A percentile compares a stretch with the other conserved stretches of the same genome.
These are phyloP conservation scores for Harpalus rufipes DNA, from an alignment of 2,888 invertebrate genomes.

Conservation along the genomic window DNA sequence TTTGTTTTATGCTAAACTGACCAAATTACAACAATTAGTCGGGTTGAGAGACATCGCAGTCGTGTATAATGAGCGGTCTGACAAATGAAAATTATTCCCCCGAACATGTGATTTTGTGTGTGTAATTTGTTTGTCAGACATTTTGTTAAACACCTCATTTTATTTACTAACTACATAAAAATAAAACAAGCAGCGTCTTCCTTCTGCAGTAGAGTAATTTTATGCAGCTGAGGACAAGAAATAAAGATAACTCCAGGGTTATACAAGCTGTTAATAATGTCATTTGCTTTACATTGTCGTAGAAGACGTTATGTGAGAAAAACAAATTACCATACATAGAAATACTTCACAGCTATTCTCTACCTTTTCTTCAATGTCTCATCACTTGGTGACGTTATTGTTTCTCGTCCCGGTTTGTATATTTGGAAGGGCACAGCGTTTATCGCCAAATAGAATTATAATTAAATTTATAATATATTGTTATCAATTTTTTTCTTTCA, in stretches of 20 bases:
- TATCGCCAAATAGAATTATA: no score
- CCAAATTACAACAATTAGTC: neutral
- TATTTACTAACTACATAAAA: slow-evolving; percentile 41
- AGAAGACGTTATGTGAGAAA: neutral
- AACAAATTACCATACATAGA: neutral
- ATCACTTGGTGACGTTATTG: neutral
- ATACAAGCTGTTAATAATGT: slow-evolving; percentile 28
- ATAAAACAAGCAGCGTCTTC: slow-evolving; percentile 16
- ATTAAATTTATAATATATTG: no score
- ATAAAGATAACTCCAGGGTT: slow-evolving; percentile 35
- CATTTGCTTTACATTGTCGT: slow-evolving; percentile 5
- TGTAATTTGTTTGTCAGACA: slow-evolving; percentile 43
- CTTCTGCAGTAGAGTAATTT: neutral
- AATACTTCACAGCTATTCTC: neutral
- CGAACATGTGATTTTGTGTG: slow-evolving; percentile 28
- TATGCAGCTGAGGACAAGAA: slow-evolving; percentile 14
- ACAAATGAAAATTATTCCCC: slow-evolving; percentile 1
- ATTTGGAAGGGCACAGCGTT: no score
- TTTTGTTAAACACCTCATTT: slow-evolving; percentile 51
- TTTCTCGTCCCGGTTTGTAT: no score
- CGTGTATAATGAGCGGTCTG: neutral
- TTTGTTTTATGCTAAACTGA: neutral
- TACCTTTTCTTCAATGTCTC: neutral
- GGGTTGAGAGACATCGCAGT: neutral
- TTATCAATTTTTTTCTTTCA: no score